These are phyloP conservation scores for Lingula anatina DNA, from an alignment of 2,888 invertebrate species.

Conservation along the genomic window DNA sequence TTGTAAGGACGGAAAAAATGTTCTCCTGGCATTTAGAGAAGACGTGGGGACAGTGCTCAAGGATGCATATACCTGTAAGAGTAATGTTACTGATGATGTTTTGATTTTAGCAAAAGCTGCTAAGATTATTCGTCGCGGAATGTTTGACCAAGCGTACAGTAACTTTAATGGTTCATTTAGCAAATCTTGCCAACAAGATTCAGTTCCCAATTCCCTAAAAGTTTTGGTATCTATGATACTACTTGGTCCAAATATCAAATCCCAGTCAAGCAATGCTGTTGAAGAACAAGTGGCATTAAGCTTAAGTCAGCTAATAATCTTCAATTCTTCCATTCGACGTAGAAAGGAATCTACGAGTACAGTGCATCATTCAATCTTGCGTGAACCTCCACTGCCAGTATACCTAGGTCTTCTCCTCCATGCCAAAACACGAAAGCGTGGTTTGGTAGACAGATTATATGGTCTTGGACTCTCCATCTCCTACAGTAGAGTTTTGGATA, in stretches of 20 bases:
- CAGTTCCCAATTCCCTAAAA: conserved; percentile 9
- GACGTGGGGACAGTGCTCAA: conserved; percentile 3
- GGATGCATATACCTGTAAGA: background rate
- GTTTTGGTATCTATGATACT: conserved; percentile 9
- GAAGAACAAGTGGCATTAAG: conserved; percentile 6
- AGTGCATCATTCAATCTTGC: conserved; percentile 1
- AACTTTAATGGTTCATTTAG: background rate
- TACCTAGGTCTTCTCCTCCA: conserved; percentile 13
- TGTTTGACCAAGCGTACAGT: background rate
- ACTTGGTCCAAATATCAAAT: conserved; percentile 5
- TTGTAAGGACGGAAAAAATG: background rate
- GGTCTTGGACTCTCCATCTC: conserved; percentile 13
- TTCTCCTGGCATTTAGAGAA: background rate
- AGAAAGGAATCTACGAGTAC: background rate
- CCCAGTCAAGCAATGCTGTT: background rate
- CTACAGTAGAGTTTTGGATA: conserved; percentile 11
- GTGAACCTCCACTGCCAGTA: conserved; percentile 12
- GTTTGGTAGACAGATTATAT: conserved; percentile 12
- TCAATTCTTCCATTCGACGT: conserved; percentile 4
- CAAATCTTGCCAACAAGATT: background rate
- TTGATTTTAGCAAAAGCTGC: conserved; percentile 5
- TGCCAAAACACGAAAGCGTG: conserved; percentile 9
- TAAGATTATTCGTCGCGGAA: conserved; percentile 5
- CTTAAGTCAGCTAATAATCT: conserved; percentile 9
- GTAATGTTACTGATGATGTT: conserved; percentile 5